Evolutionary conservation across 2,888 invertebrate species (phyloP).

Genomic region (Seladonia tumulorum): DNA sequence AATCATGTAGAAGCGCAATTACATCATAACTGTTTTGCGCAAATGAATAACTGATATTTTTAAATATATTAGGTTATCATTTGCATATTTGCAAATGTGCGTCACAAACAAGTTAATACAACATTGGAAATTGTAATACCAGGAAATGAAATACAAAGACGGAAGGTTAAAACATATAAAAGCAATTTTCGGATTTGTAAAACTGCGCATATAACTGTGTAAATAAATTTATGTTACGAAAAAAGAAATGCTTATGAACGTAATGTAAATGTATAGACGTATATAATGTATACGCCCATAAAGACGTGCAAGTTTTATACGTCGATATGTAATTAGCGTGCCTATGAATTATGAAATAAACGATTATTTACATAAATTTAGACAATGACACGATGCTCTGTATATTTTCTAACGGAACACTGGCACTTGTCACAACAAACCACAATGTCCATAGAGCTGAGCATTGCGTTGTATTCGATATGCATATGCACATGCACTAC

Average conservation of each 20-base stretch:
- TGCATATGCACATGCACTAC: conserved; percentile 43
- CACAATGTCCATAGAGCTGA: conserved; percentile 34
- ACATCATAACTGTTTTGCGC: conserved; percentile 31
- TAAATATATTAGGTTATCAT: conserved; percentile 20
- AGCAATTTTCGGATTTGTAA: neutral
- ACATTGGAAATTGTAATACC: neutral
- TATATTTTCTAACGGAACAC: neutral
- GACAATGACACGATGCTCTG: neutral
- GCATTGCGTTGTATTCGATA: conserved; percentile 50
- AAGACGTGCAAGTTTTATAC: conserved; percentile 8
- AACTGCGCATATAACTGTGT: neutral
- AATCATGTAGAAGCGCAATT: conserved; percentile 10
- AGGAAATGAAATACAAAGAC: neutral
- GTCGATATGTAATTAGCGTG: conserved; percentile 8
- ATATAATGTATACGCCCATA: conserved; percentile 31
- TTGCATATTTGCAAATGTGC: conserved; percentile 13
- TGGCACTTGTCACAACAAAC: conserved; percentile 2
- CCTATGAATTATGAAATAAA: neutral
- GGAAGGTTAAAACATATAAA: neutral
- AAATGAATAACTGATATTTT: conserved; percentile 31
- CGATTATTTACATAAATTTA: neutral
- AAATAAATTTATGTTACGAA: neutral
- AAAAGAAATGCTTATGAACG: conserved; percentile 17
- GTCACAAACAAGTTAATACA: neutral
- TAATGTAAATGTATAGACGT: neutral